Percentiles rank a stretch among this genome's conserved stretches.
Evolutionary conservation across 2,888 invertebrate genomes (phyloP).

Genomic region (Phyllotreta cruciferae): DNA sequence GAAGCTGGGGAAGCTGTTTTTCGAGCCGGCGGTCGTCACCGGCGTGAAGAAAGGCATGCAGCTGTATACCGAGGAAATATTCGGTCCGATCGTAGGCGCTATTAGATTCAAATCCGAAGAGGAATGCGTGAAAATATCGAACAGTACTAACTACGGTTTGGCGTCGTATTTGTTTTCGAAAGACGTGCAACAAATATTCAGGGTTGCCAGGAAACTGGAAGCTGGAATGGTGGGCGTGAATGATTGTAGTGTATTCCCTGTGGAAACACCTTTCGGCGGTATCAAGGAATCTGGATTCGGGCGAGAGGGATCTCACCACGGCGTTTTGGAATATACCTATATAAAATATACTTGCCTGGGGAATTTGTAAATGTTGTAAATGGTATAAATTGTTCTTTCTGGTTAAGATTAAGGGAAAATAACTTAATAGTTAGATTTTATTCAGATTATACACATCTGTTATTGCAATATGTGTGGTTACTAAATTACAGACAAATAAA

Average conservation of each 20-base stretch:
- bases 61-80: constrained; percentile 88
- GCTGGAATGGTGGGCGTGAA: constrained; percentile 98
- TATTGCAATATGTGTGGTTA: no score
- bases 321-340: constrained; percentile 89
- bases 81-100: constrained; percentile 91
- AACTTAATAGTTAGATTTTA: no score
- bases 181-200: constrained; percentile 87
- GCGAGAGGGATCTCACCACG: constrained; percentile 90
- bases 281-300: constrained; percentile 96
- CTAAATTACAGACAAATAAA: no score
- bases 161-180: constrained; percentile 94
- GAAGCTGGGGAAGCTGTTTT: no score
- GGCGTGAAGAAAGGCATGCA: constrained; percentile 82
- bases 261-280: constrained; percentile 98
- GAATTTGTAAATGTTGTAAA: constrained; percentile 62
- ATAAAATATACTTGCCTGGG: constrained; percentile 90
- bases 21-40: no score
- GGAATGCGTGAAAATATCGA: constrained; percentile 85
- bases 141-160: constrained; percentile 82
- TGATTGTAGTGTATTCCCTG: constrained; percentile 89
- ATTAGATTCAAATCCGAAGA: constrained; percentile 87
- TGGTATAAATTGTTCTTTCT: no score
- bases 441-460: no score
- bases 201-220: constrained; percentile 84
- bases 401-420: no score